Base-by-base conservation (phyloP, 2,797 vertebrate species). In the Diceros bicornis region DNA sequence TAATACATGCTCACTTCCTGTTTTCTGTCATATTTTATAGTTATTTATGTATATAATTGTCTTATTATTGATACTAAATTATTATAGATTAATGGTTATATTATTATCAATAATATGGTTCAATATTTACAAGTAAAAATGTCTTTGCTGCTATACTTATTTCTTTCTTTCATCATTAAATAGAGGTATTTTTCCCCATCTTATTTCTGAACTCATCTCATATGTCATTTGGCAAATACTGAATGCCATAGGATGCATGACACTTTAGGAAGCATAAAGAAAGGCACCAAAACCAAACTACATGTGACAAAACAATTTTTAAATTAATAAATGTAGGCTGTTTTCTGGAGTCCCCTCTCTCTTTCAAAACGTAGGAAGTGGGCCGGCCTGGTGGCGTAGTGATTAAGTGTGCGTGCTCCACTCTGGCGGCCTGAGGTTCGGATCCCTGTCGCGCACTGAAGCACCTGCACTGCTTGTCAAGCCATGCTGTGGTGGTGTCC, bases 131-230 rank as follows among this genome's bases (percentile, higher is more conserved):
- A 66, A 78, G 23, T 61, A 79, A 91, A 66, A 32, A 64, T 77
- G n/a, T 78, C 37, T 82, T 75, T 83, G 6, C 25, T 83, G 25
- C n/a, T 44, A 9, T 83, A 41, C 27, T 79, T 66, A 59, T 41
- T 66, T 66, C 21, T 75, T 96, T 89, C 41, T 85, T 57, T 79
- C 20, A 75, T 68, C 75, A 55, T 64, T 89, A 78, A 89, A 32
- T 50, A 27, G 6, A 47, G 14, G 1, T 52, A 0, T 29, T 34
- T 52, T 44, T 25, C 4, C 27, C 41, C 25, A 55, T 83, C 57
- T 84, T 64, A 75, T 92, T 72, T 74, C 27, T 64, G n/a, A 84
- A 52, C 71, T 89, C 34, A 82, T 37, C 9, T 79, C 71, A 4
- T 52, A 62, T 37, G 17, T 64, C 25, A 64, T 82, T 69, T 75